Base-by-base conservation (phyloP, 1,140 invertebrate species). In the Marisa cornuarietis region DNA sequence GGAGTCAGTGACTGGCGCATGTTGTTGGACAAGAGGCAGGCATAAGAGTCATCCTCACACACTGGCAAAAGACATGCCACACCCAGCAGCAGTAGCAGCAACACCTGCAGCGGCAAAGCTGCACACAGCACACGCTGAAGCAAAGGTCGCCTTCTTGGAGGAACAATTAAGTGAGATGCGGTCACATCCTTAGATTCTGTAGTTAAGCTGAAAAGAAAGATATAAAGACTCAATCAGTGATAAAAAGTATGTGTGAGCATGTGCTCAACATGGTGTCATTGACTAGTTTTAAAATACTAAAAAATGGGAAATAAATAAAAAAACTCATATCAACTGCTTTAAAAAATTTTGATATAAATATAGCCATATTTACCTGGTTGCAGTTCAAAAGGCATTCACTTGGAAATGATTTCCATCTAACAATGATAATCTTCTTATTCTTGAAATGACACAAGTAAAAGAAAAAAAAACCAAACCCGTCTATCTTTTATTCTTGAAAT, bases 51-150 rank as follows among this genome's bases (percentile, higher is more conserved):
- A 86, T 97, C 95, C 91, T 96, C 95, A 83, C 94, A 93, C 87
- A 94, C 94, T 72, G 97, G 96, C 65, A 97, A 94, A 83, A 98
- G 92, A 54, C 96, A 95, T 63, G 96, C 96, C 79, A 96, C 95
- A 75, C 96, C 96, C 84, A 98, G 93, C 85, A 98, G 92, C 78
- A 98, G 92, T 84, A 98, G 92, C 92, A 98, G 95, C 81, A 98
- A 91, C 62, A 96, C 95, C 91, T 97, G 96, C 87, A 99, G 96
- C 49, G 97, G 97, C 81, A 98, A 92, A 22, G 97, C 97, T 62
- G 96, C 95, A 87, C 96, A 93, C 79, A 97, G 93, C 78, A 97
- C 97, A 86, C 97, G 94, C 81, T 95, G 94, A 86, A 98, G 92
- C 71, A 94, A 94, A n/a, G n/a, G 65, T 68, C 65, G n/a, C 65